Percentiles rank a stretch among this genome's conserved stretches.
phyloP scores from a whole-genome alignment of 1,140 invertebrate genomes.

The Camponotus floridanus region DNA sequence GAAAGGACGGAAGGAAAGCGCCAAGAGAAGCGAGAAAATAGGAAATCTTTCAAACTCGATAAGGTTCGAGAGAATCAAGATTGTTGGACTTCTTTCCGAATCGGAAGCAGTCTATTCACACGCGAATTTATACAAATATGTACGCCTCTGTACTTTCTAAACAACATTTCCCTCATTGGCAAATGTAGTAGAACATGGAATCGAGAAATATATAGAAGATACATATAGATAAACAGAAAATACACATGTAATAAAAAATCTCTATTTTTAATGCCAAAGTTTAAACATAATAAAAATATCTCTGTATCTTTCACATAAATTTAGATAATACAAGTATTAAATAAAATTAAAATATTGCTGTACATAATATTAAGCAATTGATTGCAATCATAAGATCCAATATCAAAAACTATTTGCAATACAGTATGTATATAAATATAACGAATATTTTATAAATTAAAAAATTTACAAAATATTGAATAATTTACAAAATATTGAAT shows the following conservation, averaged over 20 bases:
- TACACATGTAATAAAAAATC: too few relatives aligned
- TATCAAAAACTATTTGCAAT: neutral
- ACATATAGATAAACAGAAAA: too few relatives aligned
- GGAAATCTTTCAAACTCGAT: constrained; percentile 70
- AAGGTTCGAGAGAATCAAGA: constrained; percentile 55
- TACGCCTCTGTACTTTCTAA: constrained; percentile 51
- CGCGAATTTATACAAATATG: constrained; percentile 25
- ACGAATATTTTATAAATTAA: too few relatives aligned
- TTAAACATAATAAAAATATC: neutral
- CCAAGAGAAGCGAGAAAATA: constrained; percentile 10
- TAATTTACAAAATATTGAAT: too few relatives aligned
- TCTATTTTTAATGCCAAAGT: neutral
- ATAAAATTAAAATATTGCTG: neutral
- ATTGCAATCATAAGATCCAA: neutral
- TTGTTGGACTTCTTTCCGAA: neutral
- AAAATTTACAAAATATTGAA: too few relatives aligned
- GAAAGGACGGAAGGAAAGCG: constrained; percentile 24
- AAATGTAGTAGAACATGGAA: too few relatives aligned
- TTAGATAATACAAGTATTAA: neutral
- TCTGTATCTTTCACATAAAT: neutral
- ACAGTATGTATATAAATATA: too few relatives aligned
- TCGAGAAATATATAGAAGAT: too few relatives aligned
- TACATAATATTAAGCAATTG: neutral
- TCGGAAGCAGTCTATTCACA: constrained; percentile 51
- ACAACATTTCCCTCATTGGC: constrained; percentile 47